Evolutionary conservation across 2,113 vertebrate genomes (phyloP), one percentile per base, ranked within the genome.

Genomic region (Furnarius figulus): DNA sequence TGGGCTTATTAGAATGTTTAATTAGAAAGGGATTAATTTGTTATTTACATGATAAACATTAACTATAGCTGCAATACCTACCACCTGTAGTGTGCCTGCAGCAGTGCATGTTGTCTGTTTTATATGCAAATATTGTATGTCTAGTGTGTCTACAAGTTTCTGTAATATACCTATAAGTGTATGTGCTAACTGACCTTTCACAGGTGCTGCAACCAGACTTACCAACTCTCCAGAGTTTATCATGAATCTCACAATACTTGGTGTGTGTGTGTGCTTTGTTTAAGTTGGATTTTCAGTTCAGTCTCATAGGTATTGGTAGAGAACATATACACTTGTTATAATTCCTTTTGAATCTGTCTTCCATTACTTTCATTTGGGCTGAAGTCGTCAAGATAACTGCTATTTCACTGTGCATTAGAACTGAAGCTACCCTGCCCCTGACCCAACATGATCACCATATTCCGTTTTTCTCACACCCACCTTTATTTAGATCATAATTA

Each of bases 151-250:
- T 95, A 68, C 87, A 88, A 86, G 58, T 96, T 89, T 87, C 74
- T 95, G 86, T 82, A 92, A 85, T 96, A 91, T 83, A 47, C 42
- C 72, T 97, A 30, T 96, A 97, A 97, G 85, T 97, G 76, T 98
- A 76, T 96, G 93, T 97, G 90, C 90, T 98, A 87, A 76, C 97
- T 97, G 97, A 98, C 91, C 66, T 97, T 97, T 95, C 95, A 76
- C 98, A 98, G 98, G 97, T 95, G 67, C 96, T 49, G 81, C 78
- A 85, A 63, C 30, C 59, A 86, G 63, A 13, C 35, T 89, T 85
- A 37, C 44, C 70, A 91, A 0, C 49, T 90, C 66, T 80, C 46
- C 75, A 86, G 90, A 90, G 67, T 88, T 94, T 84, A 56, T 84
- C 46, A 62, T 30, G 52, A 91, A 46, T 91, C 42, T 88, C 4